phyloP scores from a whole-genome alignment of 2,113 vertebrate genomes.

The Grantiella picta region DNA sequence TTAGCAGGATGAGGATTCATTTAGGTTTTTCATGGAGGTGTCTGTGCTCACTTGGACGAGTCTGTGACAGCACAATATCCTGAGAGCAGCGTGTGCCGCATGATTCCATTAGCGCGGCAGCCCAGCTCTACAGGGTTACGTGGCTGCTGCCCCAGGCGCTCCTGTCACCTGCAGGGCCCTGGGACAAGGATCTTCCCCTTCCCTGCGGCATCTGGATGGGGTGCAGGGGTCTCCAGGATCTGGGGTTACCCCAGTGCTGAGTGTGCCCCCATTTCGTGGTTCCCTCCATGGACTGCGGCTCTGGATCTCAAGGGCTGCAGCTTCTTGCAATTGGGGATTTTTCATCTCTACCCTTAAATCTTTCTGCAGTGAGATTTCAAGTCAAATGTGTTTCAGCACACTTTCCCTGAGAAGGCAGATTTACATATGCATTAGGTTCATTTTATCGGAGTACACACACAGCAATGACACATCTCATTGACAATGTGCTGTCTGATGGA shows the following conservation, averaged over 20 bases:
- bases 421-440: conserved; percentile 74
- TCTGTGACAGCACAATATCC: background rate
- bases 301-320: background rate
- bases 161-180: accelerated
- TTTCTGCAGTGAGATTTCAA: conserved; percentile 55
- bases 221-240: background rate
- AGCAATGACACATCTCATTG: conserved; percentile 70
- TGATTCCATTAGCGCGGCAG: background rate
- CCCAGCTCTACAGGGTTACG: background rate
- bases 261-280: accelerated
- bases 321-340: conserved; percentile 21
- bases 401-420: conserved; percentile 66
- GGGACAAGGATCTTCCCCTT: background rate
- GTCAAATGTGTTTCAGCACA: conserved; percentile 65
- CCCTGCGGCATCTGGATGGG: accelerated
- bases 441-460: conserved; percentile 66
- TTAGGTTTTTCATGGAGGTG: accelerated
- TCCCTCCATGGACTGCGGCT: background rate
- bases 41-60: background rate
- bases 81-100: background rate
- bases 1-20: background rate
- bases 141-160: background rate
- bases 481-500: conserved; percentile 64
- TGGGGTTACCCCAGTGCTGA: accelerated
- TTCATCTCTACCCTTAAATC: conserved; percentile 33